A percentile compares a stretch with the other conserved stretches of the same genome.
Evolutionary conservation across 2,797 vertebrate species (phyloP).

Genomic region (Lates japonicus): DNA sequence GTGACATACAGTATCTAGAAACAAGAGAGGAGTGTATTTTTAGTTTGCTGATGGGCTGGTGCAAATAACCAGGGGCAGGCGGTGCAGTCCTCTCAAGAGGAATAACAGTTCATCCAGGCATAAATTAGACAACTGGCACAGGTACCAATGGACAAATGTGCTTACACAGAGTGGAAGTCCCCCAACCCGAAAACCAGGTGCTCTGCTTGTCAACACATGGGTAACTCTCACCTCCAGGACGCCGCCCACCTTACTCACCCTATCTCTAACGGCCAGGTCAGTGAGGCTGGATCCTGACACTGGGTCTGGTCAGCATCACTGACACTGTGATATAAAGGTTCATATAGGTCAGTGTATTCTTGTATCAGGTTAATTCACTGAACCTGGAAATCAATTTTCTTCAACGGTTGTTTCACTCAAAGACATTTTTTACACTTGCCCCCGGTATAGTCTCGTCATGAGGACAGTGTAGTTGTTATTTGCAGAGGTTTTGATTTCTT

Average conservation of each 20-base stretch:
- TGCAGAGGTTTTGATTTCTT: neutral
- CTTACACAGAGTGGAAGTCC: conserved; percentile 65
- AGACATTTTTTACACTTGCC: neutral
- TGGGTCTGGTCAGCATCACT: conserved; percentile 60
- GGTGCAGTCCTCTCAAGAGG: conserved; percentile 36
- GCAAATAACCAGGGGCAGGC: conserved; percentile 40
- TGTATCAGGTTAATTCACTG: neutral
- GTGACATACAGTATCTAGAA: conserved; percentile 58
- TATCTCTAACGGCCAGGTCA: conserved; percentile 43
- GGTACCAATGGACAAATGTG: conserved; percentile 51
- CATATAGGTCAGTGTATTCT: conserved; percentile 19
- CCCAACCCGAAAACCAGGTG: conserved; percentile 62
- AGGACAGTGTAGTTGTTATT: neutral
- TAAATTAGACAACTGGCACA: conserved; percentile 57
- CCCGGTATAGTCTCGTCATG: neutral
- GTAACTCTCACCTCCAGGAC: conserved; percentile 45
- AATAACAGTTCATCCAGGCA: conserved; percentile 45
- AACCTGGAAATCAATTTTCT: neutral
- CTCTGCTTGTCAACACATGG: conserved; percentile 61
- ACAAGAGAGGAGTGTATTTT: conserved; percentile 81
- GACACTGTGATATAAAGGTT: conserved; percentile 38
- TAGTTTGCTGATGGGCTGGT: conserved; percentile 67
- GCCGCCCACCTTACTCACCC: conserved; percentile 34
- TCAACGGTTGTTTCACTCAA: neutral
- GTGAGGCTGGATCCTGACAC: conserved; percentile 30